Conservation (phyloP, 2,113 vertebrate species). For the Crotalus viridis region DNA sequence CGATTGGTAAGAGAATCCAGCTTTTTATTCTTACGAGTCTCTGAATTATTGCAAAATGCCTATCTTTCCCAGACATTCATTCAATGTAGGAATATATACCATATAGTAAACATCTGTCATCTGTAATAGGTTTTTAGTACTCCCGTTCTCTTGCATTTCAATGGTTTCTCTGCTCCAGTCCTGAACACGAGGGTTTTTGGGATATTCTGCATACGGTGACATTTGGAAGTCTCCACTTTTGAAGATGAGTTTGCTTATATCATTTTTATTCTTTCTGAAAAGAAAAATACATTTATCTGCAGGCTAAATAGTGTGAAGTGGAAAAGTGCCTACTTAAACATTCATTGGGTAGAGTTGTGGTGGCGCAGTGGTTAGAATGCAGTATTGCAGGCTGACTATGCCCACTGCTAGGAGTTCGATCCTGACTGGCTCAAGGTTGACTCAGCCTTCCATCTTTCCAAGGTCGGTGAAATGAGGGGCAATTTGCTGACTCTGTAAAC, state of each 20-base stretch:
- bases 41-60: constrained; percentile 11
- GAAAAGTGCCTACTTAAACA: neutral
- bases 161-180: constrained; percentile 97
- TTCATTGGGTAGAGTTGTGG: neutral
- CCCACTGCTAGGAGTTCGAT: neutral
- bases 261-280: constrained; percentile 93
- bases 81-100: constrained; percentile 68
- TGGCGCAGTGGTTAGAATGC: neutral
- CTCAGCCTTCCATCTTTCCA: neutral
- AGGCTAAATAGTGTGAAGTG: neutral
- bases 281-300: constrained; percentile 27
- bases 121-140: constrained; percentile 97
- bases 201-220: constrained; percentile 93
- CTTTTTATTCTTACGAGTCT: neutral
- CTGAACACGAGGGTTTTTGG: constrained; percentile 87
- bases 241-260: constrained; percentile 98
- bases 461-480: neutral
- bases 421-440: neutral
- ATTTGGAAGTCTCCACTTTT: constrained; percentile 96
- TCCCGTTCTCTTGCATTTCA: constrained; percentile 98
- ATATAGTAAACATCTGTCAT: constrained; percentile 97
- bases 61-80: constrained; percentile 19
- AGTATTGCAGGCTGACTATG: neutral
- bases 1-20: neutral
- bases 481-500: neutral